phyloP scores from a whole-genome alignment of 1,140 invertebrate species.

The Drosophila nigrodunni region DNA sequence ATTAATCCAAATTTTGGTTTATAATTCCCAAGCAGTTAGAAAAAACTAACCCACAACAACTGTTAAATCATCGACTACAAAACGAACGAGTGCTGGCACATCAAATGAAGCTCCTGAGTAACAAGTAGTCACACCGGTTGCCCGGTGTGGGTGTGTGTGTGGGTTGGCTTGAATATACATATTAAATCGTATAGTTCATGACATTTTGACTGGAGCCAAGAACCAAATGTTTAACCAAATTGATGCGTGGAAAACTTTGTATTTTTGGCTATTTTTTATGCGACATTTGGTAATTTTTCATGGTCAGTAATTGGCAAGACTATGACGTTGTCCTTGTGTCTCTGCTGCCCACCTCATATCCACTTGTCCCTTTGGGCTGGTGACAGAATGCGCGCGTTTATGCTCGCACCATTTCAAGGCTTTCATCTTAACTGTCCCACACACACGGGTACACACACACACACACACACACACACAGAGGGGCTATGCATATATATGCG shows the following conservation, averaged over 20 bases:
- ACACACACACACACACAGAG: slow-evolving; percentile 5
- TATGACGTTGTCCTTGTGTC: slow-evolving; percentile 35
- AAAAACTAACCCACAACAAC: background rate
- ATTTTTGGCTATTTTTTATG: slow-evolving; percentile 43
- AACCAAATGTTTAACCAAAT: slow-evolving; percentile 40
- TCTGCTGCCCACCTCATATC: slow-evolving; percentile 8
- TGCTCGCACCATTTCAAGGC: slow-evolving; percentile 24
- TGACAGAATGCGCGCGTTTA: slow-evolving; percentile 44
- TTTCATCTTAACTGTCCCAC: slow-evolving; percentile 30
- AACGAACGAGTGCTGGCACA: slow-evolving; percentile 4
- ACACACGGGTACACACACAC: slow-evolving; percentile 21
- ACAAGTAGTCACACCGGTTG: slow-evolving; percentile 14
- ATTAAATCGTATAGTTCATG: slow-evolving; percentile 4
- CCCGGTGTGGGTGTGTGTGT: too few relatives aligned
- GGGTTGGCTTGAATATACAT: background rate
- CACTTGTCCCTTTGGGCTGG: slow-evolving; percentile 49
- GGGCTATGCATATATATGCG: slow-evolving; percentile 74
- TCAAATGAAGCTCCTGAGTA: slow-evolving; percentile 26
- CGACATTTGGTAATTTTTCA: slow-evolving; percentile 66
- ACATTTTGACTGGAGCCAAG: slow-evolving; percentile 3
- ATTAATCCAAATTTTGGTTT: background rate
- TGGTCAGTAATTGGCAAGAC: slow-evolving; percentile 72
- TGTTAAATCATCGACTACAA: slow-evolving; percentile 4
- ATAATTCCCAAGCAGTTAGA: slow-evolving; percentile 1
- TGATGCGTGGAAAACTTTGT: slow-evolving; percentile 52